Evolutionary conservation across 2,797 vertebrate species (phyloP), one percentile per base, ranked within the genome.

Genomic region (Telmatherina bonti): DNA sequence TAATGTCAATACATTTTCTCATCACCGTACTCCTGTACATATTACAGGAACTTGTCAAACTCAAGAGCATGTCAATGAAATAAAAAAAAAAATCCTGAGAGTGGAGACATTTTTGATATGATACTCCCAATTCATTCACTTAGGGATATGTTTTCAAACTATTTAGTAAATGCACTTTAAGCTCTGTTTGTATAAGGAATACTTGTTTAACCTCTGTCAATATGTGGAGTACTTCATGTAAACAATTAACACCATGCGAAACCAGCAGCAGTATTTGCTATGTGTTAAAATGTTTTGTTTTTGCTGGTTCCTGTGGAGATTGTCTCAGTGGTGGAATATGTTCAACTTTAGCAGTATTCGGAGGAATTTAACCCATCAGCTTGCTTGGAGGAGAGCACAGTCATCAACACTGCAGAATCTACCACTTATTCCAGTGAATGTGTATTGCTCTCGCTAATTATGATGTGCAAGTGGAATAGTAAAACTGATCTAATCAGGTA

Each of bases 21-120:
- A n/a, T n/a, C n/a, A n/a, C n/a, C n/a, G n/a, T n/a, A n/a, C 1
- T 26, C 24, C 4, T 2, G 10, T 26, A 22, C 22, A 4, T 22
- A 4, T 22, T 12, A 51, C 22, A 24, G 49, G 12, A 22, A n/a
- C 22, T 66, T 65, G 51, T 41, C 38, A 41, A 41, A 15, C 65
- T 67, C 29, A 54, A 62, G 70, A 74, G 57, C 7, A 57, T 15
- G 62, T 72, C 38, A 79, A 63, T 1, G 38, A n/a, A n/a, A n/a
- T n/a, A n/a, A 6, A 41, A 41, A 11, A 43, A 43, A 22, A 33
- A 70, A 30, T 3, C 0, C 12, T 11, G 54, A 64, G 11, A 20
- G 16, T 29, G 1, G 5, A 27, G 9, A 36, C 45, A 5, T 41
- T 41, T 43, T 63, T 24, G 70, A 45, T 60, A 30, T 57, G 52